Conservation (phyloP, 2,888 invertebrate species). For the Alentia gelatinosa region DNA sequence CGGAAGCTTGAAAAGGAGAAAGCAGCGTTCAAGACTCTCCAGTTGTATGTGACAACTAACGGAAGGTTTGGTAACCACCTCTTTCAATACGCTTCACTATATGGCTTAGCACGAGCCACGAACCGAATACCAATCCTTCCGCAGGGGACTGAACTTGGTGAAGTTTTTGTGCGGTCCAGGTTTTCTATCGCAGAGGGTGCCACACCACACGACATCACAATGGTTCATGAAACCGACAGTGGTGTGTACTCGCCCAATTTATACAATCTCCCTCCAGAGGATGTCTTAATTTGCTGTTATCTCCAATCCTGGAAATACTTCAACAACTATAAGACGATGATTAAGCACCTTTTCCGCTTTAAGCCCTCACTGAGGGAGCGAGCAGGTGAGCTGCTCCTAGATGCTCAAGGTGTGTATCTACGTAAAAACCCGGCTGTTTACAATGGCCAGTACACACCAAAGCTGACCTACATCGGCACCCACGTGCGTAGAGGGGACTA, state of each 20-base stretch:
- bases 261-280: conserved; percentile 43
- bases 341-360: conserved; percentile 56
- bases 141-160: conserved; percentile 5
- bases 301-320: conserved; percentile 62
- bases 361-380: neutral
- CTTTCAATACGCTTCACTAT: conserved; percentile 59
- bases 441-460: neutral
- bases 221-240: conserved; percentile 41
- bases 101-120: conserved; percentile 56
- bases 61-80: conserved; percentile 56
- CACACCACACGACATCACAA: neutral
- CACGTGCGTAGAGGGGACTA: conserved; percentile 53
- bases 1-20: neutral
- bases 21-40: neutral
- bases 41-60: conserved; percentile 33
- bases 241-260: conserved; percentile 34
- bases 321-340: conserved; percentile 41
- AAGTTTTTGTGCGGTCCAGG: neutral
- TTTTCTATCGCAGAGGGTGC: neutral
- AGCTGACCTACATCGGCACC: conserved; percentile 46
- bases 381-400: neutral
- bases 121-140: conserved; percentile 37
- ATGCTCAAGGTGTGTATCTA: neutral
- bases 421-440: conserved; percentile 11
- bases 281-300: conserved; percentile 56